Conservation (phyloP, 2,113 vertebrate genomes). For the Phylloscopus trochilus region DNA sequence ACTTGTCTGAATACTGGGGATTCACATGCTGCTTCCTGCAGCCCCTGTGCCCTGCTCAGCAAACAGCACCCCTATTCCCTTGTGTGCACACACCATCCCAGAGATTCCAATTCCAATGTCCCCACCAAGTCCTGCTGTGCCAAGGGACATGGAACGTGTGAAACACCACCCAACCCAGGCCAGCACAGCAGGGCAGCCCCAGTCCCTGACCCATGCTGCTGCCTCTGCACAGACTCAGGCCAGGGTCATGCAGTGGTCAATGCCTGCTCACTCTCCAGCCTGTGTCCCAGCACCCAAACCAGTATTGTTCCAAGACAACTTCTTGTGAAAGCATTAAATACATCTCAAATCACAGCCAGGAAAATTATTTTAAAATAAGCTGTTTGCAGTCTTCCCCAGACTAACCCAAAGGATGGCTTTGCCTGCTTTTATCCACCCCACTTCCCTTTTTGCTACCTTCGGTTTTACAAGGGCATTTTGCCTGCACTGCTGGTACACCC, state of each 20-base stretch:
- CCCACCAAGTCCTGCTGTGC: accelerated
- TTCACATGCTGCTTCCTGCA: neutral
- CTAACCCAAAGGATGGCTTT: neutral
- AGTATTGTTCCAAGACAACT: accelerated
- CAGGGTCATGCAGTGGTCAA: accelerated
- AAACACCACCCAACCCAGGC: accelerated
- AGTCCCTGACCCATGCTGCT: accelerated
- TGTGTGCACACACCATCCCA: accelerated
- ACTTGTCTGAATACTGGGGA: accelerated
- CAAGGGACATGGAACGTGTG: accelerated
- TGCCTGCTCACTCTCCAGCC: neutral
- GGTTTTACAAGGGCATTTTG: neutral
- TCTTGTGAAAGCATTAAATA: neutral
- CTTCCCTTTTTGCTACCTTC: neutral
- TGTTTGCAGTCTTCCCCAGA: neutral
- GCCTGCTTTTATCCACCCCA: neutral
- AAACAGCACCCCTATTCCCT: neutral
- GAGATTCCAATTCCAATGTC: neutral
- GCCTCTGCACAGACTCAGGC: accelerated
- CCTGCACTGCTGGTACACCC: neutral
- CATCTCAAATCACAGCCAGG: neutral
- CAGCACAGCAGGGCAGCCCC: accelerated
- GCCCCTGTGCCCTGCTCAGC: neutral
- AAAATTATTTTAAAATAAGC: neutral
- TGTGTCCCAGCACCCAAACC: neutral